phyloP scores from a whole-genome alignment of 2,113 vertebrate species.

The Gallinago jamesoni region DNA sequence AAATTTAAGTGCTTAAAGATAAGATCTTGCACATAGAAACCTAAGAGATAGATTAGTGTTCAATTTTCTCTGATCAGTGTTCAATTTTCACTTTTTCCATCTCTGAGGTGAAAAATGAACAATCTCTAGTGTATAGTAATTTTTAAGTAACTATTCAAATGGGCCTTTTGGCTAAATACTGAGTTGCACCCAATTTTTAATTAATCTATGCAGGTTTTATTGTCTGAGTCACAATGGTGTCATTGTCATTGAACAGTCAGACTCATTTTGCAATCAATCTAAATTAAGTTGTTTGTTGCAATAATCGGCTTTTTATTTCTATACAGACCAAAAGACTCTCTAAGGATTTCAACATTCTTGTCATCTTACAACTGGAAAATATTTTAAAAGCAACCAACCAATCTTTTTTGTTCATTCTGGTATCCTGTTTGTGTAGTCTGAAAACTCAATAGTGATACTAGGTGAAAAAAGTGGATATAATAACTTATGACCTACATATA shows the following conservation, averaged over 20 bases:
- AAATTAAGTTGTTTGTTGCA: not conserved
- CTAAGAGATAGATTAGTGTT: not conserved
- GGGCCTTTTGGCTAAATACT: not conserved
- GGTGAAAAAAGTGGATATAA: not conserved
- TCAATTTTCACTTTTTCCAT: not conserved
- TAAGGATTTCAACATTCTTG: not conserved
- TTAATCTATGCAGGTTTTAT: conserved; percentile 10
- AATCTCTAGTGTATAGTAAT: not conserved
- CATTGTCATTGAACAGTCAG: not conserved
- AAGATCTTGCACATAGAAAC: not conserved
- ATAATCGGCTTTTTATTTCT: conserved; percentile 5
- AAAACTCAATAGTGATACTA: not conserved
- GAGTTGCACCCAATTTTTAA: not conserved
- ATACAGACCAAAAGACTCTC: not conserved
- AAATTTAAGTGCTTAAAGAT: not conserved
- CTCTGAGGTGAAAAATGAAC: not conserved
- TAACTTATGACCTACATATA: not conserved
- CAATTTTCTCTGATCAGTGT: not conserved
- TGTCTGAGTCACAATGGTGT: not conserved
- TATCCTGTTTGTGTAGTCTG: not conserved
- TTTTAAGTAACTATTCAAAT: not conserved
- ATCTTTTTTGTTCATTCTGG: not conserved
- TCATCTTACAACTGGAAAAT: not conserved
- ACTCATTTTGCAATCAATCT: not conserved
- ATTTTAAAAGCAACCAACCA: not conserved